Conservation (phyloP, 2,113 vertebrate species). For the Pholis gunnellus region DNA sequence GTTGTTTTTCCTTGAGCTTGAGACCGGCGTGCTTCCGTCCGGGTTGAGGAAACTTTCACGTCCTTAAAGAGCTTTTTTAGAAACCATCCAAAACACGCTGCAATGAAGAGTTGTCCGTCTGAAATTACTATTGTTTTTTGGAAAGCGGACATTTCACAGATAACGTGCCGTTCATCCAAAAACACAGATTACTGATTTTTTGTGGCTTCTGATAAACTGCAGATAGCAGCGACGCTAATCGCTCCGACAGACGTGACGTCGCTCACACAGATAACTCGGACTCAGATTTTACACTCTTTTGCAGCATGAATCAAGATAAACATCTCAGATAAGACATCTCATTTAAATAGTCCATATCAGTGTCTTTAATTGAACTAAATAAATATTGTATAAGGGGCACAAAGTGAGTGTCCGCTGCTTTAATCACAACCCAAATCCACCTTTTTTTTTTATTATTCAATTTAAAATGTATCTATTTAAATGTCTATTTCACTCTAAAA, state of each 20-base stretch:
- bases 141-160: not conserved
- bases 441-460: not conserved
- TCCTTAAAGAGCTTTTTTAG: not conserved
- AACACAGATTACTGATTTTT: not conserved
- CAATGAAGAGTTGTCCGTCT: not conserved
- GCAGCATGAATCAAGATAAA: slow-evolving; percentile 75
- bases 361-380: slow-evolving; percentile 30
- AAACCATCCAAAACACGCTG: slow-evolving; percentile 8
- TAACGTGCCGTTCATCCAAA: not conserved
- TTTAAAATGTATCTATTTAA: not conserved
- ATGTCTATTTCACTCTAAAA: not conserved
- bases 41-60: not conserved
- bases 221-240: slow-evolving; percentile 61
- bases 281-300: slow-evolving; percentile 70
- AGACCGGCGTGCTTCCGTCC: not conserved
- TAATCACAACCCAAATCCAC: slow-evolving; percentile 53
- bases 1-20: slow-evolving; percentile 4
- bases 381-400: not conserved
- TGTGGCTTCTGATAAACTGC: slow-evolving; percentile 29
- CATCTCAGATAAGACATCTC: slow-evolving; percentile 73
- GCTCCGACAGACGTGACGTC: slow-evolving; percentile 55
- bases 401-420: slow-evolving; percentile 14
- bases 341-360: slow-evolving; percentile 24
- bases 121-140: not conserved
- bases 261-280: slow-evolving; percentile 76